Conservation (phyloP, 2,888 invertebrate species). For the Isoperla grammatica region DNA sequence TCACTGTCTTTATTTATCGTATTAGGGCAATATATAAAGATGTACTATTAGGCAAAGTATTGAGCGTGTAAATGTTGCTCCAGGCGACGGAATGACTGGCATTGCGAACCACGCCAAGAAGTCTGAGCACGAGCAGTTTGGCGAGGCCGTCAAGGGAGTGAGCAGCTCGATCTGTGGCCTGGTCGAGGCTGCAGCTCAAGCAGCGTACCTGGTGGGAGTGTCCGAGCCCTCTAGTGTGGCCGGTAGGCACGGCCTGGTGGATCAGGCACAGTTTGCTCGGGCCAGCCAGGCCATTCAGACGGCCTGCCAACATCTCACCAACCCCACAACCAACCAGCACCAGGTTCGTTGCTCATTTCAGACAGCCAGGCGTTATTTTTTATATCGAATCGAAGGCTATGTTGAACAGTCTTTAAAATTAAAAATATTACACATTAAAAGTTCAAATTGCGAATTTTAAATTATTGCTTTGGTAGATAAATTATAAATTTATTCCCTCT, state of each 20-base stretch:
- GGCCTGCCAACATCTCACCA: conserved; percentile 75
- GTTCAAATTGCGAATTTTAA: no score
- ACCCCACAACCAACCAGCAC: conserved; percentile 67
- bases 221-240: conserved; percentile 86
- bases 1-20: no score
- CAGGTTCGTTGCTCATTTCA: no score
- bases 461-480: no score
- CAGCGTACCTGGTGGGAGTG: conserved; percentile 90
- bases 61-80: no score
- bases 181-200: conserved; percentile 90
- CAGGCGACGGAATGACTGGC: conserved; percentile 87
- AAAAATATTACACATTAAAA: no score
- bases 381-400: no score
- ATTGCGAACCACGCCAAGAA: conserved; percentile 89
- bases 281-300: conserved; percentile 86
- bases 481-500: no score
- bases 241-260: conserved; percentile 82
- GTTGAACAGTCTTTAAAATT: no score
- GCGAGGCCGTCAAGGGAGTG: conserved; percentile 74
- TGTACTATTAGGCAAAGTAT: no score
- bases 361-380: no score
- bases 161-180: conserved; percentile 85
- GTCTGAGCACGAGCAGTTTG: conserved; percentile 79
- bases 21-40: no score
- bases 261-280: conserved; percentile 80